A percentile compares a stretch with the other conserved stretches of the same genome.
Conservation (phyloP, 2,797 vertebrate species). For the Chromis chromis region DNA sequence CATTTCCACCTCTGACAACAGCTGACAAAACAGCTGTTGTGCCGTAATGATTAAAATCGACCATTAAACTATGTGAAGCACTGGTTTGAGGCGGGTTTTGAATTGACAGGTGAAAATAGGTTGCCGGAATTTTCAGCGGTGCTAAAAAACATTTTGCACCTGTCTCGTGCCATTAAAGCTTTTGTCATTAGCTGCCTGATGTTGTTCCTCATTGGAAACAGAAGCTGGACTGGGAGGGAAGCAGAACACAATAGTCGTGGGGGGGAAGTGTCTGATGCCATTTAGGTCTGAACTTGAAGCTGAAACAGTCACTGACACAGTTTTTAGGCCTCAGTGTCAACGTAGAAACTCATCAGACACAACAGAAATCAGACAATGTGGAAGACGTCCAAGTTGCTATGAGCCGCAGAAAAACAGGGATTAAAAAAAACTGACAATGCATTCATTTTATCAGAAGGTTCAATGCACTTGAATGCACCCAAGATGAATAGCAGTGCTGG, state of each 20-base stretch:
- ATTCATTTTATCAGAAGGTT: constrained; percentile 54
- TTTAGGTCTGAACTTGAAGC: constrained; percentile 11
- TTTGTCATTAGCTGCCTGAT: constrained; percentile 26
- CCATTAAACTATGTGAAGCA: constrained; percentile 28
- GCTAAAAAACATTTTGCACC: constrained; percentile 28
- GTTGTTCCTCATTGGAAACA: constrained; percentile 29
- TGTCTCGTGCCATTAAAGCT: constrained; percentile 17
- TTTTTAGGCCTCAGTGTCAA: constrained; percentile 26
- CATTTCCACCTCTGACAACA: constrained; percentile 51
- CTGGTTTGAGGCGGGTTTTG: background rate
- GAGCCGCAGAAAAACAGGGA: constrained; percentile 41
- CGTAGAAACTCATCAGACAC: constrained; percentile 6
- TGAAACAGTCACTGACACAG: constrained; percentile 5
- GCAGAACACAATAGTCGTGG: constrained; percentile 15
- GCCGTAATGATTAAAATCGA: constrained; percentile 32
- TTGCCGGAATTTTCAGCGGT: background rate
- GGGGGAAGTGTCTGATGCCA: constrained; percentile 12
- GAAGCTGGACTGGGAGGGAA: constrained; percentile 23
- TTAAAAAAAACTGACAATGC: constrained; percentile 37
- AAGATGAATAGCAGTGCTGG: constrained; percentile 53
- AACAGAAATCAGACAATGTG: constrained; percentile 29
- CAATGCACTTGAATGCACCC: constrained; percentile 51
- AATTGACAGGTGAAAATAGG: constrained; percentile 35
- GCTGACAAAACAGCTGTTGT: constrained; percentile 46
- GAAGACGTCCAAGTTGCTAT: constrained; percentile 16